Evolutionary conservation across 2,113 vertebrate species (phyloP).

Genomic region (Pycnonotus jocosus): DNA sequence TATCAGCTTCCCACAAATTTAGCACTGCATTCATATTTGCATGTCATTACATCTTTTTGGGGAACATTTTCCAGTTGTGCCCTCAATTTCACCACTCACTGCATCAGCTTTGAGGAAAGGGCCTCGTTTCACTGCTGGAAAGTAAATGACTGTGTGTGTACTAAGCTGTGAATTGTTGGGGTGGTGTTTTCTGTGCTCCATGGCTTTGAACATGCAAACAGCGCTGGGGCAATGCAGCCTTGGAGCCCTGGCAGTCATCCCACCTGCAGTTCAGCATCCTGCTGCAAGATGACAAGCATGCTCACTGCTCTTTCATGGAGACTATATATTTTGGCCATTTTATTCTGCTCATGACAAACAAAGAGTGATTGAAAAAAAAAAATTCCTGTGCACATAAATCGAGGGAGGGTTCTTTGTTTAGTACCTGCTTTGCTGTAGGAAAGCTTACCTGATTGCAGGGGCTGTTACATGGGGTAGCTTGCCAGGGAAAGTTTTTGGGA

Average conservation of each 20-base stretch:
- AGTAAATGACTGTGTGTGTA: not conserved
- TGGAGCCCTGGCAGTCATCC: not conserved
- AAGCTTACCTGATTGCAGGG: not conserved
- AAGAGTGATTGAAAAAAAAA: not conserved
- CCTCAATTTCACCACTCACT: not conserved
- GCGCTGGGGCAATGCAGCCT: not conserved
- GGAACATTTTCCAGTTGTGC: accelerated
- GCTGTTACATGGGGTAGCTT: not conserved
- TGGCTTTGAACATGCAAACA: accelerated
- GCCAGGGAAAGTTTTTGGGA: not conserved
- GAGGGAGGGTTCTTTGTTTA: not conserved
- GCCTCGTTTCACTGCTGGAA: accelerated
- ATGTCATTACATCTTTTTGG: accelerated
- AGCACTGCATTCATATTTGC: not conserved
- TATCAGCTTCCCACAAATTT: not conserved
- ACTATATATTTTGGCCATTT: not conserved
- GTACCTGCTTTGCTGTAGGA: not conserved
- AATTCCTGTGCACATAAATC: not conserved
- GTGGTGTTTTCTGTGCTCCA: not conserved
- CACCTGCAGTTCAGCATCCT: not conserved
- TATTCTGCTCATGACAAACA: not conserved
- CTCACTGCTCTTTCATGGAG: not conserved
- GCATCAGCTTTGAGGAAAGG: not conserved
- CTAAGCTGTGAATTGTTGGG: not conserved
- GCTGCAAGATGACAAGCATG: not conserved